Percentiles rank a stretch among this genome's conserved stretches.
Conservation (phyloP, 2,797 vertebrate species). For the Sebastes cheni region DNA sequence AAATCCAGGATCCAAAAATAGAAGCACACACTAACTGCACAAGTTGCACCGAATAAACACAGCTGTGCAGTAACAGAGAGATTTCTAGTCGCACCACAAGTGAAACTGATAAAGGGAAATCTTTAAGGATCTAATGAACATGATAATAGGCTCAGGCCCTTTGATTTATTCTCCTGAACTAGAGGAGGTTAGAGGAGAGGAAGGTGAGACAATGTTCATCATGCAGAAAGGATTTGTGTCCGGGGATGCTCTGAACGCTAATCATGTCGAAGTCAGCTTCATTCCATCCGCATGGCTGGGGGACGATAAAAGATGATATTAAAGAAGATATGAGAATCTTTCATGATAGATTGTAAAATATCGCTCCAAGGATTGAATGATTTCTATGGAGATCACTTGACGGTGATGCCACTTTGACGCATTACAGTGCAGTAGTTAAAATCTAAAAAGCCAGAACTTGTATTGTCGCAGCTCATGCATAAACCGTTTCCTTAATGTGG, state of each 20-base stretch:
- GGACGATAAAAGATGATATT: constrained; percentile 41
- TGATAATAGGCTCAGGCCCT: not conserved
- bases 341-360: constrained; percentile 17
- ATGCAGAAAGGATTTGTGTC: constrained; percentile 19
- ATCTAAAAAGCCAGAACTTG: constrained; percentile 9
- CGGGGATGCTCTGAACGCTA: constrained; percentile 44
- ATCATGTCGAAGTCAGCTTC: constrained; percentile 50
- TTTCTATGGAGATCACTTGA: constrained; percentile 33
- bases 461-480: constrained; percentile 35
- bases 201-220: constrained; percentile 22
- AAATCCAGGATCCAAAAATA: constrained; percentile 43
- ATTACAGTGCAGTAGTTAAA: constrained; percentile 6
- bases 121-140: constrained; percentile 13
- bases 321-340: constrained; percentile 24
- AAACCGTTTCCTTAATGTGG: constrained; percentile 35
- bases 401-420: not conserved
- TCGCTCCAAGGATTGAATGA: constrained; percentile 15
- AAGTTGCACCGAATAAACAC: constrained; percentile 10
- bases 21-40: not conserved
- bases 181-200: not conserved
- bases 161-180: not conserved
- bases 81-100: not conserved
- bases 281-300: constrained; percentile 10
- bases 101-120: constrained; percentile 5
- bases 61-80: not conserved